Evolutionary conservation across 2,113 vertebrate genomes (phyloP).

Genomic region (Tautogolabrus adspersus): DNA sequence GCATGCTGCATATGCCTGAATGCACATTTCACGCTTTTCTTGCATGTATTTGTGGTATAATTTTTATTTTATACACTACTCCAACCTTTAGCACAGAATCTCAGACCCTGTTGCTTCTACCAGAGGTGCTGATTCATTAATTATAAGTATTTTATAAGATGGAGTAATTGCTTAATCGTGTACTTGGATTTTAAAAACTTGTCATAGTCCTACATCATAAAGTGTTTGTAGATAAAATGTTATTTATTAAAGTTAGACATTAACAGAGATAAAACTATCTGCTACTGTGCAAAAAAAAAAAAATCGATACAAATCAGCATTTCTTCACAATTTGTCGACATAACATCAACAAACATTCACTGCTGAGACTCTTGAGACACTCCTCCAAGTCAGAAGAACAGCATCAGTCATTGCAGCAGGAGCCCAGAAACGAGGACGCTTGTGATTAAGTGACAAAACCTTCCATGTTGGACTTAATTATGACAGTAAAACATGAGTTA

Average conservation of each 20-base stretch:
- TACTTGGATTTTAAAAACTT: neutral
- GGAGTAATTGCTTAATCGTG: constrained; percentile 32
- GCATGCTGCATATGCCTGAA: constrained; percentile 20
- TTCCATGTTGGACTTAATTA: too few species aligned
- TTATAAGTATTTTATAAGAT: constrained; percentile 11
- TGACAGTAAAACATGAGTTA: too few species aligned
- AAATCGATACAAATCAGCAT: neutral
- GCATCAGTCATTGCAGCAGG: too few species aligned
- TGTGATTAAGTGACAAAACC: too few species aligned
- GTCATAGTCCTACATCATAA: neutral
- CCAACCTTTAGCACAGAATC: neutral
- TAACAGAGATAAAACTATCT: neutral
- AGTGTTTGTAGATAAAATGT: neutral
- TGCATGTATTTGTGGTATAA: neutral
- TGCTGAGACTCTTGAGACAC: too few species aligned
- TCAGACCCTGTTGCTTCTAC: neutral
- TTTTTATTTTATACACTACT: neutral
- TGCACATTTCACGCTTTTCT: constrained; percentile 16
- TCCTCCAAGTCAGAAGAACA: too few species aligned
- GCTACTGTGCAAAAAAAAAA: neutral
- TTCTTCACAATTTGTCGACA: neutral
- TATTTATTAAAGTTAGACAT: neutral
- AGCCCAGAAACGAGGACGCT: too few species aligned
- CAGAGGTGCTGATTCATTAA: neutral
- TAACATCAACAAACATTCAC: too few species aligned